A percentile compares a stretch with the other conserved stretches of the same genome.
Evolutionary conservation across 2,113 vertebrate genomes (phyloP).

Genomic region (Triplophysa rosa): DNA sequence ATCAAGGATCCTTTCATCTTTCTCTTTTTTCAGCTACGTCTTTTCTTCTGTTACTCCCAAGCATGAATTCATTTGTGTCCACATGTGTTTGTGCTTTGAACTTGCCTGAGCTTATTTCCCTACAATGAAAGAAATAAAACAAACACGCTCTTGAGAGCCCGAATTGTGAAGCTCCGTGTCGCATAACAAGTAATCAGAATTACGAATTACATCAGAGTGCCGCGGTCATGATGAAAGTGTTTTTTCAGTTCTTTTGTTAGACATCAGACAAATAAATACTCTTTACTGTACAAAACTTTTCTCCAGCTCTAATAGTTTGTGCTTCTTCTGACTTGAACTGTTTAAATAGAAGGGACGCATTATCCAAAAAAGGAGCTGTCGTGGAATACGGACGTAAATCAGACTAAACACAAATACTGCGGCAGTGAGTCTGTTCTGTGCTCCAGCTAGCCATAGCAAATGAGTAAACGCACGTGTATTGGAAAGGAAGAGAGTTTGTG

Average conservation of each 20-base stretch:
- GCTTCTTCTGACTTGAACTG: not conserved
- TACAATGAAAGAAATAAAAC: conserved; percentile 44
- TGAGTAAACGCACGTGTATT: conserved; percentile 43
- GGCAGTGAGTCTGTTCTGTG: conserved; percentile 1
- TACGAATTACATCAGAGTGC: conserved; percentile 30
- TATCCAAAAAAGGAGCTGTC: conserved; percentile 27
- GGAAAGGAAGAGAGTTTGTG: conserved; percentile 18
- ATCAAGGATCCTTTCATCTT: conserved; percentile 55
- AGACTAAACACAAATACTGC: conserved; percentile 54
- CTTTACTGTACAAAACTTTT: not conserved
- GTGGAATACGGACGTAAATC: conserved; percentile 44
- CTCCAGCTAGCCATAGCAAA: conserved; percentile 9
- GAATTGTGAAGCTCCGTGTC: conserved; percentile 37
- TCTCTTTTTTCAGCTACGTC: conserved; percentile 33
- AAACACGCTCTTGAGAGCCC: conserved; percentile 47
- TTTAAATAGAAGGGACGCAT: conserved; percentile 22
- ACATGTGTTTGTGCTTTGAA: conserved; percentile 60
- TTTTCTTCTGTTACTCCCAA: conserved; percentile 54
- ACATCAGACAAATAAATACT: conserved; percentile 22
- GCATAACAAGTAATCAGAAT: conserved; percentile 36
- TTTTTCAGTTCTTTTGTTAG: conserved; percentile 28
- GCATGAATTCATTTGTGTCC: conserved; percentile 59
- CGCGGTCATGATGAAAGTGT: conserved; percentile 39
- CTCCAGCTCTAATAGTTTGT: not conserved
- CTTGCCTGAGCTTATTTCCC: conserved; percentile 49